Conservation (phyloP, 2,888 invertebrate genomes). For the Campoletis raptor region DNA sequence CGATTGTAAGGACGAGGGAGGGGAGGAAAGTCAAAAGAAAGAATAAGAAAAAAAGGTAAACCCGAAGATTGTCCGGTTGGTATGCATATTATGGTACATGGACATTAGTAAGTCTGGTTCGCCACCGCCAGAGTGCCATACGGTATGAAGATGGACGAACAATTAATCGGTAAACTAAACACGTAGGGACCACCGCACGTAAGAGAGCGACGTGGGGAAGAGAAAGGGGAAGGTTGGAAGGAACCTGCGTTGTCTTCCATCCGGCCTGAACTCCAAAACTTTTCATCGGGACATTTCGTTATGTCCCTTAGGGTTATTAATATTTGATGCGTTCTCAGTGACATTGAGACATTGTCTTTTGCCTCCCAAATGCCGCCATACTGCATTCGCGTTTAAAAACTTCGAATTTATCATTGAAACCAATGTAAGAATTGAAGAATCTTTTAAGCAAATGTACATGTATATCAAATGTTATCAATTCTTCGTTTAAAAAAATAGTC, state of each 20-base stretch:
- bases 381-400: neutral
- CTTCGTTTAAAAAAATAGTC: neutral
- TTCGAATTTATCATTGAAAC: neutral
- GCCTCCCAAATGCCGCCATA: neutral
- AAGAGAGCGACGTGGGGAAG: slow-evolving; percentile 61
- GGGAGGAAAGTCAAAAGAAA: slow-evolving; percentile 32
- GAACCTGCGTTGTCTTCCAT: slow-evolving; percentile 63
- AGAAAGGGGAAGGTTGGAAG: slow-evolving; percentile 32
- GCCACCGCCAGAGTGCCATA: slow-evolving; percentile 23
- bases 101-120: slow-evolving; percentile 26
- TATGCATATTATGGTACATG: slow-evolving; percentile 36
- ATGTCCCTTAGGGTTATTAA: slow-evolving; percentile 15
- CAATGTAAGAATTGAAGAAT: neutral
- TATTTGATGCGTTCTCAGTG: slow-evolving; percentile 12
- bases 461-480: neutral
- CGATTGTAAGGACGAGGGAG: neutral
- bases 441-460: neutral
- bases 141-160: slow-evolving; percentile 70
- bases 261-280: slow-evolving; percentile 63
- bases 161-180: slow-evolving; percentile 79
- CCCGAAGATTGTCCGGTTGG: slow-evolving; percentile 23
- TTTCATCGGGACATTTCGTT: slow-evolving; percentile 27
- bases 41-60: slow-evolving; percentile 57
- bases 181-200: slow-evolving; percentile 76
- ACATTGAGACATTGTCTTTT: neutral